Percentiles rank a stretch among this genome's conserved stretches.
phyloP scores from a whole-genome alignment of 1,140 invertebrate genomes.

The Campoletis sonorensis region DNA sequence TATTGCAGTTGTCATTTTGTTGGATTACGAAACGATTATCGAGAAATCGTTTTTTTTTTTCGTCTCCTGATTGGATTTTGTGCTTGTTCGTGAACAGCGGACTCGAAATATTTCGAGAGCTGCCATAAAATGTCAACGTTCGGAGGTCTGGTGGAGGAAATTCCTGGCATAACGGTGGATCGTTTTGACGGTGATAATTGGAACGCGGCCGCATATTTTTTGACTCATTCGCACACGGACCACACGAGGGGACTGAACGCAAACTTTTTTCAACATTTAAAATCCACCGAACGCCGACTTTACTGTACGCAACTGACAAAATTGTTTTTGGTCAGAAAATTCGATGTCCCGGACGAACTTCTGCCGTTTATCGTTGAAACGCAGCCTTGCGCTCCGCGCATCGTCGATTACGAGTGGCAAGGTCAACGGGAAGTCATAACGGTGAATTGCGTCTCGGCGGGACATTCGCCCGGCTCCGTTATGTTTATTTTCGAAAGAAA shows the following conservation, averaged over 20 bases:
- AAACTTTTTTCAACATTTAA: constrained; percentile 60
- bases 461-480: constrained; percentile 84
- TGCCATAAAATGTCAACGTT: constrained; percentile 79
- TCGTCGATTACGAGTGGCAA: constrained; percentile 59
- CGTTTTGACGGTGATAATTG: constrained; percentile 77
- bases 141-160: constrained; percentile 79
- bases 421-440: constrained; percentile 66
- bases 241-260: constrained; percentile 80
- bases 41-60: too few relatives aligned
- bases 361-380: constrained; percentile 65
- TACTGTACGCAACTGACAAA: constrained; percentile 71
- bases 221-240: constrained; percentile 83
- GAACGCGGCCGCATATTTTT: constrained; percentile 79
- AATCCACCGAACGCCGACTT: constrained; percentile 57
- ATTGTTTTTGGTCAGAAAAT: constrained; percentile 60
- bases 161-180: constrained; percentile 81
- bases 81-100: background rate
- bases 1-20: too few relatives aligned
- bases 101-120: background rate
- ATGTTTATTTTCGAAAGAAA: constrained; percentile 83
- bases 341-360: constrained; percentile 40
- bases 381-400: constrained; percentile 56
- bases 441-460: constrained; percentile 81
- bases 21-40: too few relatives aligned
- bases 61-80: too few relatives aligned